phyloP scores from a whole-genome alignment of 30 jellyfish, hydroid and myxozoan genomes.

The Turritopsis rubra region DNA sequence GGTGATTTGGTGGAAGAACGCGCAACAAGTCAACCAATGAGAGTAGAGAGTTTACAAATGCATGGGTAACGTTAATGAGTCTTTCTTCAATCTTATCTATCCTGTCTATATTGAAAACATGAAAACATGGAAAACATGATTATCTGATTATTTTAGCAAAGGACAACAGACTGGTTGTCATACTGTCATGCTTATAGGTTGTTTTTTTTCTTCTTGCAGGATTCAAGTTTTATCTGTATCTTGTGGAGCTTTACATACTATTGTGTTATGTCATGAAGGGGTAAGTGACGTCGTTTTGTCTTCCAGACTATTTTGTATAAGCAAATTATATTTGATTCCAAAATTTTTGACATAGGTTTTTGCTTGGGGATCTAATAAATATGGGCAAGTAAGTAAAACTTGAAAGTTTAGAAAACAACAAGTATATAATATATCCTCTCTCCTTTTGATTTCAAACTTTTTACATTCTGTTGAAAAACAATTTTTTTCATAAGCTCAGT shows the following conservation, averaged over 20 bases:
- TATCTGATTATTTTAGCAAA: too few species aligned
- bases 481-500: not conserved
- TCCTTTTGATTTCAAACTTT: not conserved
- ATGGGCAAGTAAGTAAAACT: conserved; percentile 63
- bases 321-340: not conserved
- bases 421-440: not conserved
- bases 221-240: conserved; percentile 74
- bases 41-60: conserved; percentile 90
- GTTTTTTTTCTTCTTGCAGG: too few species aligned
- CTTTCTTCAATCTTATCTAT: too few species aligned
- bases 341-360: conserved; percentile 43
- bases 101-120: too few species aligned
- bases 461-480: not conserved
- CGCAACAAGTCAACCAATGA: conserved; percentile 62
- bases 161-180: too few species aligned
- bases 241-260: conserved; percentile 87
- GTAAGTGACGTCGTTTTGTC: conserved; percentile 20
- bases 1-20: conserved; percentile 80
- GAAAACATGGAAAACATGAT: too few species aligned
- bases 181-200: too few species aligned
- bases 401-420: too few species aligned
- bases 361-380: conserved; percentile 72
- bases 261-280: conserved; percentile 88
- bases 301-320: too few species aligned
- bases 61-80: conserved; percentile 69